Evolutionary conservation across 2,113 vertebrate genomes (phyloP), one percentile per base, ranked within the genome.

Genomic region (Microcebus lehilahytsara): DNA sequence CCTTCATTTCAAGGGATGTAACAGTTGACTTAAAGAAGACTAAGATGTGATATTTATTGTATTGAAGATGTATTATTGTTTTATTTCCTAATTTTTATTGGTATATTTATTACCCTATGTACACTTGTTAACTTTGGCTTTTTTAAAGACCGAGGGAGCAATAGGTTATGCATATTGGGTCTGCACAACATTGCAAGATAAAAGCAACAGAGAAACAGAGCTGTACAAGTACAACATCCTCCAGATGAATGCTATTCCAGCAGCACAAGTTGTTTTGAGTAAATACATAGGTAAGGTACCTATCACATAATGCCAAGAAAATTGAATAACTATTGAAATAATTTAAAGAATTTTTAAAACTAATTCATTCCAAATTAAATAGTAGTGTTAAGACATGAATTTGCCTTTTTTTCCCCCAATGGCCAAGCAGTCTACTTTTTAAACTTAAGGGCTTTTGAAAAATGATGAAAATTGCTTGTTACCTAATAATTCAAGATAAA

Each of bases 131-230:
- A 85, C 53, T 97, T 95, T 96, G 32, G 56, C 93, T 97, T 11
- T 96, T 98, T 95, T 85, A 90, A 91, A 99, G 99, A 99, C 98
- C 14, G 99, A 99, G 94, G 99, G 99, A 92, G 99, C 99, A 81
- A 99, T 99, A 98, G 99, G 99, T 95, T 99, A 99, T 95, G 99
- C 99, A 2, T 99, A 99, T 96, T 99, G 99, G 99, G 99, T 99
- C 0, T 99, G 99, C 97, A 99, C 99, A 96, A 99, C 99, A 0
- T 98, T 99, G 95, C 99, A 99, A 98, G 99, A 99, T 98, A 99
- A 99, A 98, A 99, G 98, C 98, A 99, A 99, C 98, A 99, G 99
- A 98, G 99, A 99, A 95, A 99, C 99, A 16, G 99, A 99, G 40
- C 98, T 99, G 0, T 99, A 99, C 96, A 99, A 96, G 84, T 99